Base-by-base conservation (phyloP, 2,797 vertebrate genomes). In the Trichosurus vulpecula region DNA sequence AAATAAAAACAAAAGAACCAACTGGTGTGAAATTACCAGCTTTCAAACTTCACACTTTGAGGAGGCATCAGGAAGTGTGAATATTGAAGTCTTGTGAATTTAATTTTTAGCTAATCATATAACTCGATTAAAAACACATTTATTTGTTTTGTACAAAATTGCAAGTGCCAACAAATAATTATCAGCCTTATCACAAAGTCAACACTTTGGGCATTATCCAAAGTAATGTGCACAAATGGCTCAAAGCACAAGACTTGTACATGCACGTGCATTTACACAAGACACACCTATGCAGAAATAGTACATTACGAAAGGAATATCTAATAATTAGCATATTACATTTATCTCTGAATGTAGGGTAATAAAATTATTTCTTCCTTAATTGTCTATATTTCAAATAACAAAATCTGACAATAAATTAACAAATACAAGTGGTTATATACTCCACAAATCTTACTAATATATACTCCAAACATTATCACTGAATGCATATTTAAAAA, bases 361-460 rank as follows among this genome's bases (percentile, higher is more conserved):
- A 95, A 90, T 92, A 94, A 92, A 30, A 41, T 92, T 4, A 92
- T 51, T 61, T 27, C 93, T 96, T 93, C 58, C 96, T 95, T 96
- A 95, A 95, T 41, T 47, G 81, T 47, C 22, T n/a, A 13, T 97
- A 97, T 94, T 96, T 96, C 94, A 95, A 94, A 95, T 95, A 93
- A 92, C 35, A 96, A 91, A 97, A 90, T 16, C 92, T 95, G 90
- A 96, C 91, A 89, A 94, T 95, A 97, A 95, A 95, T 57, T 61
- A 94, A 96, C 94, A 97, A 97, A 92, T 95, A 92, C 95, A 97
- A 95, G 95, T 93, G 95, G 95, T 91, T 91, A 92, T 95, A 95
- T 96, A 92, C 41, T 96, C 92, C 96, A 97, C 55, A 89, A 95
- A 61, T 52, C 41, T 95, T 96, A 47, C 61, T 66, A 56, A 81